Conservation (phyloP, 2,888 invertebrate species). For the Drosophila lacicola region DNA sequence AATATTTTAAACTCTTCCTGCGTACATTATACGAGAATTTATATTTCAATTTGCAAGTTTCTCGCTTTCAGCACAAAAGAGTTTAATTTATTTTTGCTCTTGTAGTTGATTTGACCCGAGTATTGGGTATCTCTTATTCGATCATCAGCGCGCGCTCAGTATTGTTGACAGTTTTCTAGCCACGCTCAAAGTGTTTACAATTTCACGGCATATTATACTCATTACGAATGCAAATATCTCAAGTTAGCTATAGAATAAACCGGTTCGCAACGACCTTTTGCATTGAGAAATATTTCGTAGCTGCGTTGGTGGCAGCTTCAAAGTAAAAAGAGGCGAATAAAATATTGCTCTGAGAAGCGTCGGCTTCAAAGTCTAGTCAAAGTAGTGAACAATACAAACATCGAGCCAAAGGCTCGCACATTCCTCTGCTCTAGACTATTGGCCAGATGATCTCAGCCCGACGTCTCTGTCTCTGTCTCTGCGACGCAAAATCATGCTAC, state of each 20-base stretch:
- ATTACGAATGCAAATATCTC: conserved; percentile 73
- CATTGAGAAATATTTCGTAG: conserved; percentile 66
- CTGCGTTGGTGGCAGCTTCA: conserved; percentile 69
- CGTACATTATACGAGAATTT: too few species aligned
- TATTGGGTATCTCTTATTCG: not conserved
- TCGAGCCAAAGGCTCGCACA: conserved; percentile 23
- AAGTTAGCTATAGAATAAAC: conserved; percentile 51
- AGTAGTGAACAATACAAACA: conserved; percentile 37
- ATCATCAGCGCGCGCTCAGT: not conserved
- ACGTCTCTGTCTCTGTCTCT: too few species aligned
- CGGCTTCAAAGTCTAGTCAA: conserved; percentile 27
- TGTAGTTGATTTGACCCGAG: not conserved
- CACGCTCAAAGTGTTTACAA: conserved; percentile 65
- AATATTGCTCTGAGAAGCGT: conserved; percentile 38
- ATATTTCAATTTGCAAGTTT: too few species aligned
- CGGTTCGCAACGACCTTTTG: conserved; percentile 75
- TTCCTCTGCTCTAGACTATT: conserved; percentile 24
- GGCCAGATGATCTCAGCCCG: conserved; percentile 68
- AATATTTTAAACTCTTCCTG: too few species aligned
- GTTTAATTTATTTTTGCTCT: too few species aligned
- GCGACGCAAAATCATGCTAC: conserved; percentile 60
- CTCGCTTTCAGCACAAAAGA: too few species aligned
- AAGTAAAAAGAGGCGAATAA: conserved; percentile 41
- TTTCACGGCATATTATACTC: conserved; percentile 73
- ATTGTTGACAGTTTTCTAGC: conserved; percentile 30